Evolutionary conservation across 1,140 invertebrate genomes (phyloP).

Genomic region (Drosophila lini): DNA sequence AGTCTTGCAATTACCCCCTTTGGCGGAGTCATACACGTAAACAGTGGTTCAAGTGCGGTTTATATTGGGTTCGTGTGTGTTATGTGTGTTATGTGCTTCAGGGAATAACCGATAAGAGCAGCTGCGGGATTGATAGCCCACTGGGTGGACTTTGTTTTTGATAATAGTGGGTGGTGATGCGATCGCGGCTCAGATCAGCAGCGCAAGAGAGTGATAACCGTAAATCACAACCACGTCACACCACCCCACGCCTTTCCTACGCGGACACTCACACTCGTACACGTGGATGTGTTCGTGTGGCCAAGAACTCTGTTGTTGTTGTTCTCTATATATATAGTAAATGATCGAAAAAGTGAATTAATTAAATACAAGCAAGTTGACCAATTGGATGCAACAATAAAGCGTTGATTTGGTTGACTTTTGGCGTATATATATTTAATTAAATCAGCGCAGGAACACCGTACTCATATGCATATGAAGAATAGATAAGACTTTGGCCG

Average conservation of each 20-base stretch:
- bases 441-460: neutral
- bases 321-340: conserved; percentile 6
- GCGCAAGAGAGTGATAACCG: conserved; percentile 22
- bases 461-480: neutral
- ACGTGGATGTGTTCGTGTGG: conserved; percentile 1
- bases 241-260: neutral
- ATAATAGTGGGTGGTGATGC: conserved; percentile 39
- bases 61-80: neutral
- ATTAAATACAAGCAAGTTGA: conserved; percentile 18
- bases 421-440: conserved; percentile 4
- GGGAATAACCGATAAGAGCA: conserved; percentile 42
- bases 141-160: conserved; percentile 31
- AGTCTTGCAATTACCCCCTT: neutral
- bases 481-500: conserved; percentile 8
- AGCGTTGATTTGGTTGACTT: neutral
- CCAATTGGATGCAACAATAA: conserved; percentile 22
- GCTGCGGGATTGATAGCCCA: conserved; percentile 20
- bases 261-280: neutral
- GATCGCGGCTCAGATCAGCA: conserved; percentile 2
- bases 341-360: conserved; percentile 24
- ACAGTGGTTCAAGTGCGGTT: neutral
- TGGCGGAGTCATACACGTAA: neutral
- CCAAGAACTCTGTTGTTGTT: conserved; percentile 40
- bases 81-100: neutral
- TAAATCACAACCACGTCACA: conserved; percentile 34